Evolutionary conservation across 2,113 vertebrate species (phyloP).

Genomic region (Progne subis): DNA sequence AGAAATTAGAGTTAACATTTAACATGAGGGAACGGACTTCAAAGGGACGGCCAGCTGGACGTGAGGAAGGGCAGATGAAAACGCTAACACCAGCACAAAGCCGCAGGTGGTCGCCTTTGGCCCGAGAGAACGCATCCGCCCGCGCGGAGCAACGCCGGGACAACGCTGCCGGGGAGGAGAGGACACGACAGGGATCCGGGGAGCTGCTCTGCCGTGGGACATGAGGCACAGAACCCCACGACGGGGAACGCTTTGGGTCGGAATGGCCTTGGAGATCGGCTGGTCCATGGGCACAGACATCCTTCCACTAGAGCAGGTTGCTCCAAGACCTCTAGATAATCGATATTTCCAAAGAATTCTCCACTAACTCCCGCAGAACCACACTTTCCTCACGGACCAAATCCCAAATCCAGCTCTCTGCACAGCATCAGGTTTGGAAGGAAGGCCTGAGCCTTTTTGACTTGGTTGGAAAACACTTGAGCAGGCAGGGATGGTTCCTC

Average conservation of each 20-base stretch:
- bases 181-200: not conserved
- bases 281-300: not conserved
- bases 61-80: constrained; percentile 61
- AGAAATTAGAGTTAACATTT: constrained; percentile 74
- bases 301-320: not conserved
- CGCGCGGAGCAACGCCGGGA: not conserved
- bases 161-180: not conserved
- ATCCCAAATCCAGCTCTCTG: not conserved
- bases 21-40: constrained; percentile 70
- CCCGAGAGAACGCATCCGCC: constrained; percentile 13
- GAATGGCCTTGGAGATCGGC: fast-evolving
- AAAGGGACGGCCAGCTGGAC: constrained; percentile 76
- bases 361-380: not conserved
- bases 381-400: not conserved
- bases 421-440: fast-evolving
- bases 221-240: fast-evolving
- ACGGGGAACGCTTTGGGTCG: not conserved
- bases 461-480: not conserved
- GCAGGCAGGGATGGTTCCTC: not conserved
- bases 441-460: not conserved
- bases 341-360: not conserved
- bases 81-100: constrained; percentile 70
- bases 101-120: constrained; percentile 70
- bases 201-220: not conserved
- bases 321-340: not conserved